phyloP scores from a whole-genome alignment of 1,140 invertebrate genomes.

The Macrosteles quadrilineatus region DNA sequence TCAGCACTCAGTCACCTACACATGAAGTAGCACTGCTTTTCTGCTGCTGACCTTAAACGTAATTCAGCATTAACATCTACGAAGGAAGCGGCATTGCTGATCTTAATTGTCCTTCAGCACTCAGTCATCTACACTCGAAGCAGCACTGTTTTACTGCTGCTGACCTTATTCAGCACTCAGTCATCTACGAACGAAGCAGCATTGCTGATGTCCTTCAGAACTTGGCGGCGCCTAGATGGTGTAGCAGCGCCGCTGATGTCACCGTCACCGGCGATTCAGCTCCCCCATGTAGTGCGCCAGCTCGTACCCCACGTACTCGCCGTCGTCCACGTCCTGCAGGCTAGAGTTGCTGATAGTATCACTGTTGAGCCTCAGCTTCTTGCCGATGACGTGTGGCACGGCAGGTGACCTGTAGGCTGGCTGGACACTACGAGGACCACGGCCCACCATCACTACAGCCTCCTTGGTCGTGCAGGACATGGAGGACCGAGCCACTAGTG shows the following conservation, averaged over 20 bases:
- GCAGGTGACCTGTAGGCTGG: neutral
- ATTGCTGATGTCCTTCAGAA: neutral
- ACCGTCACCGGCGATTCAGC: constrained; percentile 37
- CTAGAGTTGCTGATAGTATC: constrained; percentile 69
- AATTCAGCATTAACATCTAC: too few relatives aligned
- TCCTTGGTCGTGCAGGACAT: neutral
- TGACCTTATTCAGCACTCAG: too few relatives aligned
- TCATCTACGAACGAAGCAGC: too few relatives aligned
- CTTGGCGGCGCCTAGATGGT: constrained; percentile 1
- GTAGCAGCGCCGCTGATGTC: constrained; percentile 4
- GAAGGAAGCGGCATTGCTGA: too few relatives aligned
- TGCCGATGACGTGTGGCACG: neutral
- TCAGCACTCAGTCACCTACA: too few relatives aligned
- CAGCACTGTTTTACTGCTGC: too few relatives aligned
- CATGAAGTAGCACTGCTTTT: too few relatives aligned
- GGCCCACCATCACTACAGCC: neutral
- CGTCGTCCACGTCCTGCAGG: constrained; percentile 65
- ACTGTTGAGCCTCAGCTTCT: neutral
- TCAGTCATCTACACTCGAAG: too few relatives aligned
- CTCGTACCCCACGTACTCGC: constrained; percentile 64
- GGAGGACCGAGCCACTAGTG: neutral
- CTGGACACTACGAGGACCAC: neutral
- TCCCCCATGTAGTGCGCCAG: constrained; percentile 42
- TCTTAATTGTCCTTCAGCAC: too few relatives aligned
- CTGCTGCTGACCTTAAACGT: too few relatives aligned